Conservation (phyloP, 2,797 vertebrate genomes). For the Parambassis ranga region DNA sequence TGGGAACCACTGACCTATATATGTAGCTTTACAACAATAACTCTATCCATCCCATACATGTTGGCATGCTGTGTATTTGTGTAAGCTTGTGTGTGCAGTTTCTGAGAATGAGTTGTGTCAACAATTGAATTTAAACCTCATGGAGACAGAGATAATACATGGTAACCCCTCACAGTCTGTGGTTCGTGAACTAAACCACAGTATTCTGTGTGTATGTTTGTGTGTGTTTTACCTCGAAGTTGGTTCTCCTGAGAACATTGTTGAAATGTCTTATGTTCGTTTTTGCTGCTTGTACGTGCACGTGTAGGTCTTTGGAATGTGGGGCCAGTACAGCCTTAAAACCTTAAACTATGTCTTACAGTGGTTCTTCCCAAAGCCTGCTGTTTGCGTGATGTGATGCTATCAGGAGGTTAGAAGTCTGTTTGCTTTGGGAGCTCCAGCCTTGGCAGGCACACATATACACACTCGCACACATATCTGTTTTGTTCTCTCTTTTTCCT, state of each 20-base stretch:
- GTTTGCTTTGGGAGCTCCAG: constrained; percentile 70
- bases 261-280: constrained; percentile 20
- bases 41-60: not conserved
- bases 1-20: constrained; percentile 29
- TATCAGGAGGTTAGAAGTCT: constrained; percentile 71
- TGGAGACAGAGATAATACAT: constrained; percentile 58
- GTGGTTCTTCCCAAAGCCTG: constrained; percentile 50
- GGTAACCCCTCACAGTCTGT: constrained; percentile 43
- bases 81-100: constrained; percentile 10
- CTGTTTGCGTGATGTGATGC: constrained; percentile 66
- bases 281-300: constrained; percentile 11
- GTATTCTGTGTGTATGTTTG: constrained; percentile 33
- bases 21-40: constrained; percentile 22
- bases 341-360: constrained; percentile 48
- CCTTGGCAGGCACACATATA: constrained; percentile 4
- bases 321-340: constrained; percentile 32
- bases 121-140: constrained; percentile 60
- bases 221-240: constrained; percentile 21
- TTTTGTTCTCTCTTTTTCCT: constrained; percentile 43
- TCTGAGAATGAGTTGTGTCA: constrained; percentile 56
- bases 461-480: constrained; percentile 3
- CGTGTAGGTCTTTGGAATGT: constrained; percentile 58
- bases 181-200: constrained; percentile 34
- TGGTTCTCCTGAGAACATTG: constrained; percentile 17
- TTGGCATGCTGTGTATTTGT: constrained; percentile 17